A percentile compares a stretch with the other conserved stretches of the same genome.
These are phyloP conservation scores for Galleria mellonella DNA, from an alignment of 1,140 invertebrate species.

Conservation along the genomic window DNA sequence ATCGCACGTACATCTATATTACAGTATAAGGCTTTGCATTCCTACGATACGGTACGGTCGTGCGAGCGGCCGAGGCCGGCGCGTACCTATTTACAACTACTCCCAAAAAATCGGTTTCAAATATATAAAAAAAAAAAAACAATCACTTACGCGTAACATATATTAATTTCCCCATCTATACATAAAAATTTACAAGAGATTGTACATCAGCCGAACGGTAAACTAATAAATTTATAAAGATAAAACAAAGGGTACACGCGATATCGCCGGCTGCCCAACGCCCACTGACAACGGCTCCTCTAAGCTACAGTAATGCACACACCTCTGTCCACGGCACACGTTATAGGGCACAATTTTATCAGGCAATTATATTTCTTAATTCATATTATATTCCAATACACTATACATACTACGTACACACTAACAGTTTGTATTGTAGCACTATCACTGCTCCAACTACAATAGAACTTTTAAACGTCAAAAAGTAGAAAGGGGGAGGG, in stretches of 20 bases:
- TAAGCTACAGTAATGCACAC: constrained; percentile 19
- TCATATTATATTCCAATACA: constrained; percentile 55
- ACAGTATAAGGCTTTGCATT: constrained; percentile 59
- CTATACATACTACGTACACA: constrained; percentile 52
- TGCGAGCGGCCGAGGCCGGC: constrained; percentile 1
- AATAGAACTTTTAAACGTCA: no score
- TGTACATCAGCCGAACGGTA: constrained; percentile 40
- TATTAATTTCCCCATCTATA: constrained; percentile 71
- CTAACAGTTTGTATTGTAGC: constrained; percentile 54
- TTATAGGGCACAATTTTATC: constrained; percentile 62
- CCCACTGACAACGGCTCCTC: constrained; percentile 1
- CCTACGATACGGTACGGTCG: constrained; percentile 19
- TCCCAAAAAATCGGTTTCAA: constrained; percentile 29
- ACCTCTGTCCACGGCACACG: constrained; percentile 48
- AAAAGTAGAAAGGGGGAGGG: no score
- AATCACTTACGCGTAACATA: constrained; percentile 65
- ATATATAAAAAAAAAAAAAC: constrained; percentile 43
- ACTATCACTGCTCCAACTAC: no score
- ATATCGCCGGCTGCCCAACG: constrained; percentile 10
- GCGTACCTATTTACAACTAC: constrained; percentile 43
- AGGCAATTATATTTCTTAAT: constrained; percentile 37
- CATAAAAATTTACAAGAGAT: constrained; percentile 69
- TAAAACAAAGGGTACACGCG: constrained; percentile 18
- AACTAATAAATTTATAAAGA: constrained; percentile 49
- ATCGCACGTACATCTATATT: constrained; percentile 50